These are phyloP conservation scores for Cheilinus undulatus DNA, from an alignment of 2,113 vertebrate genomes.

Conservation along the genomic window DNA sequence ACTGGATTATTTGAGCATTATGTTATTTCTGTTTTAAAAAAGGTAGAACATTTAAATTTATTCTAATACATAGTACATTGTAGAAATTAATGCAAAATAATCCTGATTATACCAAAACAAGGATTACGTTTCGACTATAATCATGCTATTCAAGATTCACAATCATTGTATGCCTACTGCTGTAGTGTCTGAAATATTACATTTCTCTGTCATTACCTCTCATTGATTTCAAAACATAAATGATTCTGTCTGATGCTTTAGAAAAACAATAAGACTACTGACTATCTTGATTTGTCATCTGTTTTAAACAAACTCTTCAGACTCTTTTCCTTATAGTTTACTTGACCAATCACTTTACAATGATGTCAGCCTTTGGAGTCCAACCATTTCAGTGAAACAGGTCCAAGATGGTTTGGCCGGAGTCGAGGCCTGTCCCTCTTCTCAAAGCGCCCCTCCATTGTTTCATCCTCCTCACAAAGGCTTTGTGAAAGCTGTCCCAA, in stretches of 20 bases:
- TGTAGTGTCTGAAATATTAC: no score
- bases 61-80: no score
- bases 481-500: constrained; percentile 82
- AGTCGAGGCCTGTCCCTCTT: constrained; percentile 73
- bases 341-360: constrained; percentile 40
- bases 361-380: constrained; percentile 77
- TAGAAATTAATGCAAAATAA: no score
- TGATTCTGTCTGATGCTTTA: not conserved
- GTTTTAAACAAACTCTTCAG: not conserved
- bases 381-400: constrained; percentile 64
- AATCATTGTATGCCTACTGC: no score
- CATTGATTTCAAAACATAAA: no score
- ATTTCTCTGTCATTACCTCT: no score
- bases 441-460: constrained; percentile 79
- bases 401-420: constrained; percentile 78
- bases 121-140: no score
- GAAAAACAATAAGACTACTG: not conserved
- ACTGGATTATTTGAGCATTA: no score
- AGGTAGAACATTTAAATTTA: no score
- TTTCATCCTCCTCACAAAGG: constrained; percentile 75
- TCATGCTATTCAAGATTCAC: no score
- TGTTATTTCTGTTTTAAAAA: no score
- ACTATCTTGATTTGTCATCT: not conserved
- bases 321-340: not conserved
- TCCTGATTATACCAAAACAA: no score